Conservation (phyloP, 2,888 invertebrate genomes). For the Cephus spinipes region DNA sequence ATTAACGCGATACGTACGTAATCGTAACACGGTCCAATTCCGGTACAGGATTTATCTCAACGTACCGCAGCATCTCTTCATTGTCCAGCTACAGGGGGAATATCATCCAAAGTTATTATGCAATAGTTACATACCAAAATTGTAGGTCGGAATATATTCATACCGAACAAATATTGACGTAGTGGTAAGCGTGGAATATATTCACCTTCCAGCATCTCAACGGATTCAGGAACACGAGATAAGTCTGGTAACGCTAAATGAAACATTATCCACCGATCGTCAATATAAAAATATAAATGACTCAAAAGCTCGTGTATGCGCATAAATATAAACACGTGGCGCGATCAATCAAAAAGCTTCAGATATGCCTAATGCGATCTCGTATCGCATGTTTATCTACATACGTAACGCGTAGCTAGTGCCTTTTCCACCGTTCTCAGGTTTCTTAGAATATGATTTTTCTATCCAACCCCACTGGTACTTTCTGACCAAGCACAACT, state of each 20-base stretch:
- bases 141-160: background rate
- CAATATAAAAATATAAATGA: background rate
- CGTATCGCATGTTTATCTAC: background rate
- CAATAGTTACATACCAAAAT: background rate
- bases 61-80: background rate
- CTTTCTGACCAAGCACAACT: background rate
- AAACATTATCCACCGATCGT: background rate
- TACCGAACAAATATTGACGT: background rate
- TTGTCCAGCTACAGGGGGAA: background rate
- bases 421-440: background rate
- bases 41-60: too few species aligned
- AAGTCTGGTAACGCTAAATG: background rate
- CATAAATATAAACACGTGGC: slow-evolving; percentile 25
- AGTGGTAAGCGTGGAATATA: background rate
- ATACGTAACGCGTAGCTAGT: background rate
- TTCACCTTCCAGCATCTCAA: background rate
- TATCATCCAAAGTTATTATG: background rate
- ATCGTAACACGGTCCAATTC: background rate
- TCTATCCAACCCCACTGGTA: background rate
- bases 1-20: background rate
- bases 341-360: slow-evolving; percentile 35
- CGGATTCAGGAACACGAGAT: background rate
- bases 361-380: slow-evolving; percentile 27
- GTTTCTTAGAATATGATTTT: background rate
- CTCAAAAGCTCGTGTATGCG: slow-evolving; percentile 2